phyloP scores from a whole-genome alignment of 1,140 invertebrate genomes.

The Drosophila seguyi region DNA sequence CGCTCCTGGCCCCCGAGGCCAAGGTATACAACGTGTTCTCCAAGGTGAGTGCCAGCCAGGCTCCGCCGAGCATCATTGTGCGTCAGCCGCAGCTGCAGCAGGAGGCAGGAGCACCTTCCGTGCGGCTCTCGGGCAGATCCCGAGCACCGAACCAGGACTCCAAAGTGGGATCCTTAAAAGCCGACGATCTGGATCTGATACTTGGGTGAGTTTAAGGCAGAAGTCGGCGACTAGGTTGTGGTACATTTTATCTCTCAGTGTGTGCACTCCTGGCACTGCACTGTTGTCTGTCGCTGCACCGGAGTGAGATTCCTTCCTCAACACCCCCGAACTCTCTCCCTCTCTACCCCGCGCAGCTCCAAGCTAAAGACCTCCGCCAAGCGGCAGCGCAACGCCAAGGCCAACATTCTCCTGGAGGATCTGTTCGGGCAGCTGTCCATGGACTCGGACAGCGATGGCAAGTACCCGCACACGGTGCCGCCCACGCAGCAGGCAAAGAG shows the following conservation, averaged over 20 bases:
- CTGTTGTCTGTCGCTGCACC: slow-evolving; percentile 16
- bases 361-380: slow-evolving; percentile 84
- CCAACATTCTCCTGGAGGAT: slow-evolving; percentile 81
- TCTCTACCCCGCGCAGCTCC: slow-evolving; percentile 53
- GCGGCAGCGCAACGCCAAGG: slow-evolving; percentile 71
- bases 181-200: slow-evolving; percentile 87
- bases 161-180: slow-evolving; percentile 64
- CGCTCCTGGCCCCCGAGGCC: slow-evolving; percentile 58
- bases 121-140: slow-evolving; percentile 59
- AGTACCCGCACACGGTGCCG: slow-evolving; percentile 83
- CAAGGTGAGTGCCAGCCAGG: slow-evolving; percentile 65
- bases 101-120: slow-evolving; percentile 16
- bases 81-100: slow-evolving; percentile 61
- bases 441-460: slow-evolving; percentile 78
- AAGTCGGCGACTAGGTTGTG: background rate
- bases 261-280: slow-evolving; percentile 30
- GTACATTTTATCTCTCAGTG: background rate
- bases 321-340: slow-evolving; percentile 15
- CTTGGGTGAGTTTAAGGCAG: slow-evolving; percentile 86
- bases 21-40: slow-evolving; percentile 83
- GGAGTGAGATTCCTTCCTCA: slow-evolving; percentile 10
- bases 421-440: slow-evolving; percentile 83
- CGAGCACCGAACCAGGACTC: slow-evolving; percentile 22
- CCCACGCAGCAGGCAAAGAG: slow-evolving; percentile 68
- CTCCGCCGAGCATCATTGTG: slow-evolving; percentile 62